Base-by-base conservation (phyloP, 2,888 invertebrate genomes). In the Ennomos fuscantarius region DNA sequence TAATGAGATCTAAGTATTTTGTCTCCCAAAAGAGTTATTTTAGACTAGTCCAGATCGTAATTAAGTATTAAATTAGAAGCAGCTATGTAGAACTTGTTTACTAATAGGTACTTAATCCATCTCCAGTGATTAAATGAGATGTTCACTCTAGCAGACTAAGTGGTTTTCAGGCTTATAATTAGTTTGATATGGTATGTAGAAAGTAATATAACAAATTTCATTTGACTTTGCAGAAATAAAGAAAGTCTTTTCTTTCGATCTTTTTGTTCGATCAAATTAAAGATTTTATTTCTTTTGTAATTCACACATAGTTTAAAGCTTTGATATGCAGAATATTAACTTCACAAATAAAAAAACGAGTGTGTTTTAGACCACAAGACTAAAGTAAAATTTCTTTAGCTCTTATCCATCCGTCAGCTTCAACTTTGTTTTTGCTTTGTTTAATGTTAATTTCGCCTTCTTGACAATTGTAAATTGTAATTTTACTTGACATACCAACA, bases 151-250 rank as follows among this genome's bases (percentile, higher is more conserved):
- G 11, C 24, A 36, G 11, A 12, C 1, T 45, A 35, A 35, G 34
- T 35, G 45, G 35, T n/a, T 15, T 15, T 36, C 13, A 34, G 13
- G 0, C 34, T 44, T 33, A 33, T 43, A 43, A 36, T 31, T 11
- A 32, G 9, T 39, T 48, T 13, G 11, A 48, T 13, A 8, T 13
- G 13, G 33, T 39, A 12, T 1, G 10, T 35, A n/a, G 8, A 43
- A 24, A 46, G 31, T 24, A 24, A 2, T 35, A 15, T 36, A 12
- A 2, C n/a, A 36, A 43, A 15, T 48, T 33, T 33, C 32, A 37
- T 11, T 48, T 40, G 32, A 48, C 40, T 48, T 48, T 33, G 39
- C 1, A n/a, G 33, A 12, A 31, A 12, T 47, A 2, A n/a, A 36
- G 12, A 45, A 40, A 0, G 48, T 48, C 32, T 24, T 46, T 37